A percentile compares a stretch with the other conserved stretches of the same genome.
phyloP scores from a whole-genome alignment of 2,113 vertebrate genomes.

The Geothlypis trichas region DNA sequence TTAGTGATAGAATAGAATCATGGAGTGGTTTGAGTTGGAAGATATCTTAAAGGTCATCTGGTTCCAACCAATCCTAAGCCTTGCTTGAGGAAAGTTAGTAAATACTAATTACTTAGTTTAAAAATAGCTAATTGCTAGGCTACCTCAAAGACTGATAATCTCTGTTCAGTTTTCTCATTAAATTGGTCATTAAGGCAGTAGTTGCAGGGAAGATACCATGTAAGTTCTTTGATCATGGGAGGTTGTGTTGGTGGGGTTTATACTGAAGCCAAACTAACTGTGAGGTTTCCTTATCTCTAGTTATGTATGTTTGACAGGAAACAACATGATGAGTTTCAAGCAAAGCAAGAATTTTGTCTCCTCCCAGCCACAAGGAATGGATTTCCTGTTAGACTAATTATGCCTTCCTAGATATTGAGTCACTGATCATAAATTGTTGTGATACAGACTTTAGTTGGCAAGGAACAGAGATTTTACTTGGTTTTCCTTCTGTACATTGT shows the following conservation, averaged over 20 bases:
- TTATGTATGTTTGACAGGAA: neutral
- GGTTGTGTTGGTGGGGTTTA: neutral
- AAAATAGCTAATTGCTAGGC: neutral
- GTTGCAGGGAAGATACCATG: neutral
- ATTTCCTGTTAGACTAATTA: neutral
- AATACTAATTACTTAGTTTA: neutral
- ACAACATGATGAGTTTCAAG: neutral
- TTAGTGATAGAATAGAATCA: neutral
- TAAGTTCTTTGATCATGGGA: neutral
- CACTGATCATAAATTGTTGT: neutral
- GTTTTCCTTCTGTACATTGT: neutral
- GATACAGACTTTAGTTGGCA: neutral
- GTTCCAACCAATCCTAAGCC: neutral
- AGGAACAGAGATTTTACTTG: neutral
- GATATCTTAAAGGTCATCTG: neutral
- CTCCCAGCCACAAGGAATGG: neutral
- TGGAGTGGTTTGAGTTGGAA: neutral
- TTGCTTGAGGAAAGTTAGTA: neutral
- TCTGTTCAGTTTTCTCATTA: neutral
- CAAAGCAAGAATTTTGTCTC: neutral
- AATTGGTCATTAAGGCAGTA: neutral
- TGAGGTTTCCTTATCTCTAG: neutral
- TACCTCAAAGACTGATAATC: neutral
- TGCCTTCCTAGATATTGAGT: neutral
- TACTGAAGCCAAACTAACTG: neutral